Evolutionary conservation across 2,888 invertebrate species (phyloP).

Genomic region (Drosophila melanocephala): DNA sequence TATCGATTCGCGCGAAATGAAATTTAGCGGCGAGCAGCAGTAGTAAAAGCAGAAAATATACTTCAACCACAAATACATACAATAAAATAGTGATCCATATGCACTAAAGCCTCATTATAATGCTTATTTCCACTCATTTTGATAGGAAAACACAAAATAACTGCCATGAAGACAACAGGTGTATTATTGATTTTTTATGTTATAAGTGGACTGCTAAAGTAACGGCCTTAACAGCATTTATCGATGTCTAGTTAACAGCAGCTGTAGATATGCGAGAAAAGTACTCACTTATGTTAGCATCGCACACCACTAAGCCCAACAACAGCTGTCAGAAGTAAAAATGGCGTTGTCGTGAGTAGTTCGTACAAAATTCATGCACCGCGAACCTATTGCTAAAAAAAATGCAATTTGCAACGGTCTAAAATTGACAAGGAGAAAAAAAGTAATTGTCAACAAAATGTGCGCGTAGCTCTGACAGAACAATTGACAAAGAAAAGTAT

Average conservation of each 20-base stretch:
- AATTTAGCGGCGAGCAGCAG: not conserved
- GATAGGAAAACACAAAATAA: not conserved
- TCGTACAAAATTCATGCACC: conserved; percentile 38
- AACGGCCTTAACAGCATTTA: not conserved
- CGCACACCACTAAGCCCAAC: conserved; percentile 39
- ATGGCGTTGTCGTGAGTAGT: conserved; percentile 72
- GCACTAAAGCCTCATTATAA: not conserved
- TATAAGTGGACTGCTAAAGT: not conserved
- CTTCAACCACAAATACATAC: not conserved
- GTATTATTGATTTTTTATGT: not conserved
- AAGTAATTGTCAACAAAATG: conserved; percentile 48
- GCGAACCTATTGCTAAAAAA: conserved; percentile 43
- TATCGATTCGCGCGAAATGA: not conserved
- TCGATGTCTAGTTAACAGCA: conserved; percentile 9
- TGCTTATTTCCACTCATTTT: not conserved
- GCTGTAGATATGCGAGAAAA: not conserved
- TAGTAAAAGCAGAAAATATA: not conserved
- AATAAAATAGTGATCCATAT: not conserved
- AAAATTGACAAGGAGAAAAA: conserved; percentile 31
- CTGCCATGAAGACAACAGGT: not conserved
- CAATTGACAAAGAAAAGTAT: conserved; percentile 32
- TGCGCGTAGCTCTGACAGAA: conserved; percentile 32
- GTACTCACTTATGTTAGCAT: not conserved
- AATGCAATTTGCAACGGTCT: conserved; percentile 52
- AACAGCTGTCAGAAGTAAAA: conserved; percentile 72